phyloP scores from a whole-genome alignment of 2,797 vertebrate genomes.

The Octomys mimax region DNA sequence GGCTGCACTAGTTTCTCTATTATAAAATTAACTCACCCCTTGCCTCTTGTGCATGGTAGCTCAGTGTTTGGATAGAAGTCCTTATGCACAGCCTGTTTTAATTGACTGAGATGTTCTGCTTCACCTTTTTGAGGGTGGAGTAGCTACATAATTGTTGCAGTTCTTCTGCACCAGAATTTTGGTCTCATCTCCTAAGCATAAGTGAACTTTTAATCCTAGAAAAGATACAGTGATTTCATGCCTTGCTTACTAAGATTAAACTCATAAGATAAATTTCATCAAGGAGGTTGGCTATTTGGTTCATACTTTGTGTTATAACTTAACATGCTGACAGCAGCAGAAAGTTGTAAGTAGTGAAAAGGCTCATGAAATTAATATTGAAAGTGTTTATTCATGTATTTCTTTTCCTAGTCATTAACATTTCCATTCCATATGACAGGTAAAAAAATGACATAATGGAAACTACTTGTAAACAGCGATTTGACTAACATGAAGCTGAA shows the following conservation, averaged over 20 bases:
- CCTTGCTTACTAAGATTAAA: constrained; percentile 61
- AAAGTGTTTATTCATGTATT: not conserved
- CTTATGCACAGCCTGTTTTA: not conserved
- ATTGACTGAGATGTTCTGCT: not conserved
- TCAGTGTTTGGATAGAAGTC: not conserved
- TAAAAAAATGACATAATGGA: constrained; percentile 30
- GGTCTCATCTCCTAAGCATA: not conserved
- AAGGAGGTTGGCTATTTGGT: constrained; percentile 60
- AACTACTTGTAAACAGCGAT: constrained; percentile 18
- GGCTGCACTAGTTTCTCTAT: not conserved
- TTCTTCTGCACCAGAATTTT: not conserved
- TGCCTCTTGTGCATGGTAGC: not conserved
- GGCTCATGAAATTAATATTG: constrained; percentile 47
- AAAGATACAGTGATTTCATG: constrained; percentile 43
- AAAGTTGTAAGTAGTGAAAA: constrained; percentile 34
- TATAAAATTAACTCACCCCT: not conserved
- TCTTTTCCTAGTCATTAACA: constrained; percentile 26
- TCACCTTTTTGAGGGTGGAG: not conserved
- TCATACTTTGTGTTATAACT: constrained; percentile 56
- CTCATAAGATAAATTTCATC: constrained; percentile 32
- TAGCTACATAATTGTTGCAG: not conserved
- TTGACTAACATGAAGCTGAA: not conserved
- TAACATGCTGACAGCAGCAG: constrained; percentile 50
- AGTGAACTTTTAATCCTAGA: constrained; percentile 35
- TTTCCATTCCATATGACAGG: constrained; percentile 53